Evolutionary conservation across 2,113 vertebrate genomes (phyloP).

Genomic region (Rhadina sibilatrix): DNA sequence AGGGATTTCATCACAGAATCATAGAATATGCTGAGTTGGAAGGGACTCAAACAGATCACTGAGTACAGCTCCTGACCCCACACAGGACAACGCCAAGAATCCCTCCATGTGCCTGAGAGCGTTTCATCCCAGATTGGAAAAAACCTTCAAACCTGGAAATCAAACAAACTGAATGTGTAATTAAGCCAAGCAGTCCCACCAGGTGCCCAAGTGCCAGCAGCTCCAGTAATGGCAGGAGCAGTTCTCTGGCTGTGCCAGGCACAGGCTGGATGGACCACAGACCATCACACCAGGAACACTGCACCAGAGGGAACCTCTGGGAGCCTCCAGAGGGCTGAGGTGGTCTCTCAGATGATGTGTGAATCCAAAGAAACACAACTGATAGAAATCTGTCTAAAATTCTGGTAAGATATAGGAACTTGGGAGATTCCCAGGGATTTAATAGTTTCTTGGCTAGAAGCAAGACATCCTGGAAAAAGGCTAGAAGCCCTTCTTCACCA

Average conservation of each 20-base stretch:
- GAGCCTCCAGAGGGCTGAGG: background rate
- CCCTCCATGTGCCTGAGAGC: background rate
- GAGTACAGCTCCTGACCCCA: background rate
- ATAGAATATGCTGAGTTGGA: background rate
- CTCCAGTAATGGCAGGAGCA: background rate
- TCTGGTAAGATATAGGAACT: background rate
- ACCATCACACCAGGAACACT: background rate
- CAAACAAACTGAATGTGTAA: background rate
- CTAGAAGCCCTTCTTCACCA: background rate
- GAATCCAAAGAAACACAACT: background rate
- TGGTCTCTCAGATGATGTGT: accelerated
- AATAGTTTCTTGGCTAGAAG: background rate
- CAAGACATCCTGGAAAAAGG: background rate
- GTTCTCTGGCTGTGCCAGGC: background rate
- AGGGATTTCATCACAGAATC: background rate
- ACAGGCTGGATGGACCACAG: accelerated
- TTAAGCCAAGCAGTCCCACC: background rate
- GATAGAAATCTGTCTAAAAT: background rate
- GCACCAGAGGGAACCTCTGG: background rate
- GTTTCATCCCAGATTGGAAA: background rate
- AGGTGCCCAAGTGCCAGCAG: background rate
- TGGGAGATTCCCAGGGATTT: background rate
- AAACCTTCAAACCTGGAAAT: background rate
- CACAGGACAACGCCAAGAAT: background rate
- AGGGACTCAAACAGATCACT: background rate